Evolutionary conservation across 2,888 invertebrate genomes (phyloP).

Genomic region (Netelia melanura): DNA sequence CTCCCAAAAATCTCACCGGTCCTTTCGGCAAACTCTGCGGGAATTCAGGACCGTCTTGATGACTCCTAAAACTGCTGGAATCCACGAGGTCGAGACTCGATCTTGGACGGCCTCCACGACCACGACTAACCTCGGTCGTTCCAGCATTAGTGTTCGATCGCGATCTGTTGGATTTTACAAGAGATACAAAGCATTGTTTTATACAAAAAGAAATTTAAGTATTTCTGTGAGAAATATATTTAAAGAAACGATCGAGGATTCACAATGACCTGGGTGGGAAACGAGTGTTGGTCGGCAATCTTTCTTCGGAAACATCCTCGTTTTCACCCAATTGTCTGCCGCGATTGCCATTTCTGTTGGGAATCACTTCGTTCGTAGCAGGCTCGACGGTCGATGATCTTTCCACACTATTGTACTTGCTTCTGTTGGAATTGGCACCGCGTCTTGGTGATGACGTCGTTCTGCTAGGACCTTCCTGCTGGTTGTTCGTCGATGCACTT

Average conservation of each 20-base stretch:
- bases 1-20: slow-evolving; percentile 87
- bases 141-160: slow-evolving; percentile 83
- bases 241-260: not conserved
- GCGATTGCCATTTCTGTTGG: slow-evolving; percentile 85
- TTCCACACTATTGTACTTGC: slow-evolving; percentile 87
- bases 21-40: slow-evolving; percentile 86
- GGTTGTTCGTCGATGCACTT: slow-evolving; percentile 84
- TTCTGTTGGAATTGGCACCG: slow-evolving; percentile 85
- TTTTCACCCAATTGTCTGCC: slow-evolving; percentile 85
- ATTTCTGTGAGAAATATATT: not conserved
- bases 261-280: slow-evolving; percentile 89
- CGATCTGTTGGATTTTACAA: slow-evolving; percentile 74
- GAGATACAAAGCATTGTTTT: not conserved
- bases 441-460: slow-evolving; percentile 79
- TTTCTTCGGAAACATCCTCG: slow-evolving; percentile 84
- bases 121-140: slow-evolving; percentile 81
- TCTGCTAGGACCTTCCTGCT: slow-evolving; percentile 88
- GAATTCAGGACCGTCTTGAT: slow-evolving; percentile 87
- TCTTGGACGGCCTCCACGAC: slow-evolving; percentile 85
- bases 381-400: slow-evolving; percentile 88
- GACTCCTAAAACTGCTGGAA: slow-evolving; percentile 92
- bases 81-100: slow-evolving; percentile 93
- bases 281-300: slow-evolving; percentile 93
- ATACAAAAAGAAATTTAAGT: not conserved
- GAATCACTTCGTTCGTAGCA: slow-evolving; percentile 88